These are phyloP conservation scores for Gastrophryne carolinensis DNA, from an alignment of 2,797 vertebrate genomes.

Conservation along the genomic window DNA sequence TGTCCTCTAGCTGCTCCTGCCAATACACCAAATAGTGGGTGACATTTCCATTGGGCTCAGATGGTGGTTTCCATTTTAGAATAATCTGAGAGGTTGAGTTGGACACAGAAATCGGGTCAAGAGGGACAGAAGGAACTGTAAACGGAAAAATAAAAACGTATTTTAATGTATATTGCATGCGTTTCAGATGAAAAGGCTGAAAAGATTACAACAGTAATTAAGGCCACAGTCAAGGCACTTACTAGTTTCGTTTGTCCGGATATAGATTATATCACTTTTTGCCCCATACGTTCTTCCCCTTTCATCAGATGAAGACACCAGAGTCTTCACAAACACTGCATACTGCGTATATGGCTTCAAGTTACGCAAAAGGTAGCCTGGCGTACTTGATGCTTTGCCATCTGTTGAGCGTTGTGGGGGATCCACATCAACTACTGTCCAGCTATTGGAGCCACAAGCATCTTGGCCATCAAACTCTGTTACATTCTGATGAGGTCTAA, in stretches of 20 bases:
- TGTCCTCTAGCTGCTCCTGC: constrained; percentile 85
- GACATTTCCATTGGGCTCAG: constrained; percentile 93
- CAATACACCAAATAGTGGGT: constrained; percentile 92
- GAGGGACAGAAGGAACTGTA: constrained; percentile 87
- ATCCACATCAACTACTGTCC: constrained; percentile 92
- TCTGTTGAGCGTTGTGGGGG: constrained; percentile 78
- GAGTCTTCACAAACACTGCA: constrained; percentile 92
- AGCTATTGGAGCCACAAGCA: constrained; percentile 95
- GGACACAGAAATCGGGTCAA: constrained; percentile 90
- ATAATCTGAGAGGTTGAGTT: constrained; percentile 94
- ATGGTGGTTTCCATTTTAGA: constrained; percentile 93
- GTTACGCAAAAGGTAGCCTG: constrained; percentile 80
- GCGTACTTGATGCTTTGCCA: constrained; percentile 71
- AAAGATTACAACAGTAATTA: not conserved
- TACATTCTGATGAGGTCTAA: constrained; percentile 87
- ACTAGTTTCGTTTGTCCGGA: constrained; percentile 90
- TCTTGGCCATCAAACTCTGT: constrained; percentile 97
- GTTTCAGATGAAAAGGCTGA: not conserved
- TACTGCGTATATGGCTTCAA: constrained; percentile 97
- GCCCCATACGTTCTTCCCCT: constrained; percentile 82
- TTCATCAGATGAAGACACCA: constrained; percentile 90
- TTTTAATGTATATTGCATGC: not conserved
- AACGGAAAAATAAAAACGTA: not conserved
- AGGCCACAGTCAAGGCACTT: constrained; percentile 58
- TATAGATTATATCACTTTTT: constrained; percentile 93